Conservation (phyloP, 2,797 vertebrate species). For the Leucoraja ocellata region DNA sequence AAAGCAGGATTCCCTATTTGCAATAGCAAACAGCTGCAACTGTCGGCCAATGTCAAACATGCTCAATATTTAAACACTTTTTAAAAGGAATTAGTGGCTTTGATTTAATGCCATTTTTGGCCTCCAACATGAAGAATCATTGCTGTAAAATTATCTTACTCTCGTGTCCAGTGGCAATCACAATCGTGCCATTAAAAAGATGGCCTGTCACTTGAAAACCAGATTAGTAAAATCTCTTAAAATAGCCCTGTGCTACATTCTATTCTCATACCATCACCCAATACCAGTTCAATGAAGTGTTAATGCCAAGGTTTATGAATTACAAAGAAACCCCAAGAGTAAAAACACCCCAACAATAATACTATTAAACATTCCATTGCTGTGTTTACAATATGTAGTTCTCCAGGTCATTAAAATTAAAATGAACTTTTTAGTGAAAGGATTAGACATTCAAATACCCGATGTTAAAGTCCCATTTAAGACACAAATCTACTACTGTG, state of each 20-base stretch:
- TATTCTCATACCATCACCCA: conserved; percentile 56
- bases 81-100: background rate
- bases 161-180: background rate
- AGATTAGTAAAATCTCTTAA: conserved; percentile 44
- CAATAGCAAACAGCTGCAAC: background rate
- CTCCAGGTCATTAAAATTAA: conserved; percentile 18
- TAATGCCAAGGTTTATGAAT: conserved; percentile 28
- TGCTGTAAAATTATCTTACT: conserved; percentile 5
- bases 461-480: conserved; percentile 25
- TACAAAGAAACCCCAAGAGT: conserved; percentile 21
- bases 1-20: background rate
- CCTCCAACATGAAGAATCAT: background rate
- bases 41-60: background rate
- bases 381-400: conserved; percentile 34
- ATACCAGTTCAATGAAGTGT: conserved; percentile 37
- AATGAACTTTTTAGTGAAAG: conserved; percentile 7
- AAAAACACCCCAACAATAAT: conserved; percentile 19
- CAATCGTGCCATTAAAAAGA: background rate
- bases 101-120: background rate
- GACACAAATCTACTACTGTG: conserved; percentile 24
- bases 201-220: conserved; percentile 23
- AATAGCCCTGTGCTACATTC: conserved; percentile 60
- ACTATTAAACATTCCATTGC: conserved; percentile 37
- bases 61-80: background rate
- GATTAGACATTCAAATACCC: conserved; percentile 36